Conservation (phyloP, 2,113 vertebrate genomes). For the Uria aalge region DNA sequence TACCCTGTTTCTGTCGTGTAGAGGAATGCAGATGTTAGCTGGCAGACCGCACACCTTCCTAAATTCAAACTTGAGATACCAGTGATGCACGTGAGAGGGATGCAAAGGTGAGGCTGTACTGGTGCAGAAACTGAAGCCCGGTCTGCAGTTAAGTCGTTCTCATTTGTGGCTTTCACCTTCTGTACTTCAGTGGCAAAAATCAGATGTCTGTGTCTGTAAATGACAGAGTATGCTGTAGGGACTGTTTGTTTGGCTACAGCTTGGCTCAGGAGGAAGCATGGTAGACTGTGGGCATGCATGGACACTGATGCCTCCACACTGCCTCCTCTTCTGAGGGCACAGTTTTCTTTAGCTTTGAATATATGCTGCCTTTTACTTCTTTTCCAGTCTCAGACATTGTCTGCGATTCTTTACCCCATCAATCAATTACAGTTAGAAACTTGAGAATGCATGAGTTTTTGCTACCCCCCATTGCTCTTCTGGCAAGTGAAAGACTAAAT, state of each 20-base stretch:
- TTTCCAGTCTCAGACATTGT: background rate
- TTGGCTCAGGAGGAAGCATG: background rate
- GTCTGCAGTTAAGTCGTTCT: background rate
- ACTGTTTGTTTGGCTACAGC: background rate
- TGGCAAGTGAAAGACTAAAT: conserved; percentile 29
- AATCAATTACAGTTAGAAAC: conserved; percentile 18
- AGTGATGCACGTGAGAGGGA: background rate
- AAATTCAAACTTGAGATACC: background rate
- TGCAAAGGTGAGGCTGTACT: background rate
- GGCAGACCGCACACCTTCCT: background rate
- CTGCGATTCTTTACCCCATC: conserved; percentile 4
- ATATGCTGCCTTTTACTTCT: background rate
- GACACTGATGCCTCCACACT: background rate
- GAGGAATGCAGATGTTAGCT: background rate
- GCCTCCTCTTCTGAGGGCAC: background rate
- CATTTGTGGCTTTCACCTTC: background rate
- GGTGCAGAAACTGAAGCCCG: background rate
- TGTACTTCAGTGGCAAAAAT: background rate
- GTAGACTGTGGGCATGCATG: background rate
- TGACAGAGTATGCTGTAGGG: background rate
- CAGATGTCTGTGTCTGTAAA: background rate
- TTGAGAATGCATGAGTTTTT: background rate
- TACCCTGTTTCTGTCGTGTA: background rate
- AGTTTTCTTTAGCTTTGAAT: background rate
- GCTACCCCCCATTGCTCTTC: background rate